Evolutionary conservation across 30 jellyfish, hydroid and myxozoan species (phyloP).

Genomic region (Chrysaora quinquecirrha): DNA sequence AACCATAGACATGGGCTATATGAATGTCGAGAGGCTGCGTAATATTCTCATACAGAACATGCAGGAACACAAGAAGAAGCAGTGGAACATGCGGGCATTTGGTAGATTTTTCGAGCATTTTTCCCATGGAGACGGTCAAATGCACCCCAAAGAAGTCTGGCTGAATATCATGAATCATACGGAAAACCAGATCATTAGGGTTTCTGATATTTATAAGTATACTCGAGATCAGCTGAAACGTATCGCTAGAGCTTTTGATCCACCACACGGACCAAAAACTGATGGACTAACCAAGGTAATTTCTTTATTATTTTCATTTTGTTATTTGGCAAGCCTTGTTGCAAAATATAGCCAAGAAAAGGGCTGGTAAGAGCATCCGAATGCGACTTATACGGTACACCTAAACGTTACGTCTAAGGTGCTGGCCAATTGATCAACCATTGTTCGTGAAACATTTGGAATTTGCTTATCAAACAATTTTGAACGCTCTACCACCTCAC

Average conservation of each 20-base stretch:
- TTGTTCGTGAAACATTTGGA: too few species aligned
- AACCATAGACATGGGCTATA: constrained; percentile 90
- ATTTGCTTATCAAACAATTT: too few species aligned
- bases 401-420: too few species aligned
- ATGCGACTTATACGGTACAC: too few species aligned
- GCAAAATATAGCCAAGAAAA: too few species aligned
- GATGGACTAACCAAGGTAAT: constrained; percentile 71
- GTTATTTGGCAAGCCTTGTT: not conserved
- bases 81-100: constrained; percentile 35
- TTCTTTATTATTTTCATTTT: not conserved
- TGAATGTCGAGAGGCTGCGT: constrained; percentile 76
- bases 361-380: too few species aligned
- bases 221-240: constrained; percentile 61
- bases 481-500: too few species aligned
- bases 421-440: too few species aligned
- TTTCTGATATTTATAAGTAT: not conserved
- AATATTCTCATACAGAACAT: constrained; percentile 4
- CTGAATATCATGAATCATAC: constrained; percentile 28
- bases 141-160: constrained; percentile 45
- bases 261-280: constrained; percentile 91
- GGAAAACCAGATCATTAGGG: constrained; percentile 23
- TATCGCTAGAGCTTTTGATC: constrained; percentile 69
- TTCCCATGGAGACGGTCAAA: constrained; percentile 49
- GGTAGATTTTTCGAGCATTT: constrained; percentile 6
- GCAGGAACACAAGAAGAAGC: constrained; percentile 7